These are phyloP conservation scores for Rhea americana DNA, from an alignment of 2,113 vertebrate species.

Conservation along the genomic window DNA sequence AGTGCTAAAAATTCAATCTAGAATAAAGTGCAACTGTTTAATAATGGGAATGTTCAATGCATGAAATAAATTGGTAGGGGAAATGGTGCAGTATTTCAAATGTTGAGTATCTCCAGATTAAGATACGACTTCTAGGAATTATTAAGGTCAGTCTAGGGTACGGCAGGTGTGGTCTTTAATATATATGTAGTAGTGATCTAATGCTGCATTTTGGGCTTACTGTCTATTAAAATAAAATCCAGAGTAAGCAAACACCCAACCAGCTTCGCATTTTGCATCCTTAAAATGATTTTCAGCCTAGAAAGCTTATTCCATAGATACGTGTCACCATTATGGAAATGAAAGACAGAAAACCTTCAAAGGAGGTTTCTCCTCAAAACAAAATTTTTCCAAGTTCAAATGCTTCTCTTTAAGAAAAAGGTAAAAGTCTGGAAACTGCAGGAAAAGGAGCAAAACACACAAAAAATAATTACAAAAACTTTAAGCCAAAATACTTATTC, in stretches of 20 bases:
- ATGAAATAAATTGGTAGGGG: background rate
- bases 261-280: conserved; percentile 72
- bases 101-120: background rate
- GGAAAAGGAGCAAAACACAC: background rate
- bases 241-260: conserved; percentile 69
- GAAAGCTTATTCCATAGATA: conserved; percentile 74
- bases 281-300: conserved; percentile 77
- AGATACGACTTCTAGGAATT: background rate
- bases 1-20: background rate
- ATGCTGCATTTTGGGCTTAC: conserved; percentile 4
- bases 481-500: background rate
- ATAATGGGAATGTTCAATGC: background rate
- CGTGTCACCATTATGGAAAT: conserved; percentile 75
- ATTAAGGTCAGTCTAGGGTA: background rate
- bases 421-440: background rate
- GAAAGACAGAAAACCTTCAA: conserved; percentile 73
- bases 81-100: background rate
- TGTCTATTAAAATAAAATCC: conserved; percentile 5
- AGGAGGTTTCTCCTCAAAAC: background rate
- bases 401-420: background rate
- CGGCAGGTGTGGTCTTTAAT: background rate
- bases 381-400: background rate
- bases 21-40: background rate
- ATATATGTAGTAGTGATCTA: background rate
- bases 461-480: background rate